A percentile compares a stretch with the other conserved stretches of the same genome.
Evolutionary conservation across 2,888 invertebrate genomes (phyloP).

Genomic region (Pogonocherus hispidulus): DNA sequence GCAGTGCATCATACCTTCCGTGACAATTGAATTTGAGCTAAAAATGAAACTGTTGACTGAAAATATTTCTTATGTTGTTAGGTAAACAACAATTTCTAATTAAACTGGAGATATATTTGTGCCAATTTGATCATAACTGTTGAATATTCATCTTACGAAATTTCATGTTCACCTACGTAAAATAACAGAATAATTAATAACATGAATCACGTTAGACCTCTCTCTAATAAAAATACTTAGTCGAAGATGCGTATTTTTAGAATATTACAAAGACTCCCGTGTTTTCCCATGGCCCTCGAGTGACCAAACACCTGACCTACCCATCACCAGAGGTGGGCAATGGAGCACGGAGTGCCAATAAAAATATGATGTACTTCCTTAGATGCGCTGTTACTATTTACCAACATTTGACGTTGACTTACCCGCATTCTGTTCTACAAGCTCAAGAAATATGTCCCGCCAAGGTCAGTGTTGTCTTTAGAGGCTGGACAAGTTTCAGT

Average conservation of each 20-base stretch:
- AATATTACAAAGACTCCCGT: slow-evolving; percentile 24
- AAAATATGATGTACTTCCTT: slow-evolving; percentile 25
- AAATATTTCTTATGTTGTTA: too few relatives aligned
- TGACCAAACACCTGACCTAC: background rate
- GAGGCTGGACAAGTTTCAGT: slow-evolving; percentile 39
- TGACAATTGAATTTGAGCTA: too few relatives aligned
- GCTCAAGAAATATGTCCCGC: slow-evolving; percentile 25
- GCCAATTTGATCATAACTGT: too few relatives aligned
- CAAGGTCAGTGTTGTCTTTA: slow-evolving; percentile 42
- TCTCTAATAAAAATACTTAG: too few relatives aligned
- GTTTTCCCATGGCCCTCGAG: background rate
- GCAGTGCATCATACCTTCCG: too few relatives aligned
- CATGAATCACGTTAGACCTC: too few relatives aligned
- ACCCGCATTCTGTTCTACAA: slow-evolving; percentile 30
- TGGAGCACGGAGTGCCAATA: background rate
- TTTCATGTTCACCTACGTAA: too few relatives aligned
- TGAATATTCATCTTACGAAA: too few relatives aligned
- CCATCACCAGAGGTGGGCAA: background rate
- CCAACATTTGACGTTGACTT: slow-evolving; percentile 30
- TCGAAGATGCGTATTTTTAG: slow-evolving; percentile 32
- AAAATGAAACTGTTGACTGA: too few relatives aligned
- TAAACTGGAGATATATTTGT: too few relatives aligned
- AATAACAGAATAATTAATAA: too few relatives aligned
- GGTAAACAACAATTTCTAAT: too few relatives aligned
- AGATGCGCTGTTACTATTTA: slow-evolving; percentile 24